phyloP scores from a whole-genome alignment of 2,113 vertebrate species.

The Chloropsis cyanopogon region DNA sequence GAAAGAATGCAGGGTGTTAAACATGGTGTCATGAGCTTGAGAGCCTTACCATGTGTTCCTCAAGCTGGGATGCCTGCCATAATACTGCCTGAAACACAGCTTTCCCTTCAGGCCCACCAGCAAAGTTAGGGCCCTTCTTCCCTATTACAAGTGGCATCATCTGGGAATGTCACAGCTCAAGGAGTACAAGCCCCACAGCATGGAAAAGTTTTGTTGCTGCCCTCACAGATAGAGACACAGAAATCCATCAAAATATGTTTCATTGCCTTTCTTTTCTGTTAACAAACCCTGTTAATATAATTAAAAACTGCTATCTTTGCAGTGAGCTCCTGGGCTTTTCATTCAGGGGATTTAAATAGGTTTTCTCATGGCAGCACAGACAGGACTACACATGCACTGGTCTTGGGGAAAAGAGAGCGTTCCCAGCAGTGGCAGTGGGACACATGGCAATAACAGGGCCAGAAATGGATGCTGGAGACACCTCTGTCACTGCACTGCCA shows the following conservation, averaged over 20 bases:
- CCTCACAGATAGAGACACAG: neutral
- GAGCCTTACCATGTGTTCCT: conserved; percentile 8
- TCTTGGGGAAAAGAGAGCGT: neutral
- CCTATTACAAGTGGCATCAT: neutral
- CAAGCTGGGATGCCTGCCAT: neutral
- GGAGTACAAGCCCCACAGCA: neutral
- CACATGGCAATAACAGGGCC: neutral
- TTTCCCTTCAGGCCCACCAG: conserved; percentile 1
- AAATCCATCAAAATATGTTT: conserved; percentile 42
- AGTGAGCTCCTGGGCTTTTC: conserved; percentile 37
- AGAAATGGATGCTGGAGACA: neutral
- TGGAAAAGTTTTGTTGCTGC: neutral
- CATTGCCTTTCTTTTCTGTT: neutral
- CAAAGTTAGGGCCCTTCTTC: neutral
- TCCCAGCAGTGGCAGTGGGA: neutral
- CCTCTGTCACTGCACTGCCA: neutral
- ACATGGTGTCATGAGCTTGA: conserved; percentile 29
- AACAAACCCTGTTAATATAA: neutral
- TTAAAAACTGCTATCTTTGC: conserved; percentile 4
- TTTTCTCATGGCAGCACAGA: conserved; percentile 24
- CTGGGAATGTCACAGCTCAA: conserved; percentile 10
- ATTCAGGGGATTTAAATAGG: neutral
- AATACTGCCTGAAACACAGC: neutral
- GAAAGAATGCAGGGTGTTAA: conserved; percentile 45
- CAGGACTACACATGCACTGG: neutral